phyloP scores from a whole-genome alignment of 2,888 invertebrate genomes.

The Osedax fenrisi region DNA sequence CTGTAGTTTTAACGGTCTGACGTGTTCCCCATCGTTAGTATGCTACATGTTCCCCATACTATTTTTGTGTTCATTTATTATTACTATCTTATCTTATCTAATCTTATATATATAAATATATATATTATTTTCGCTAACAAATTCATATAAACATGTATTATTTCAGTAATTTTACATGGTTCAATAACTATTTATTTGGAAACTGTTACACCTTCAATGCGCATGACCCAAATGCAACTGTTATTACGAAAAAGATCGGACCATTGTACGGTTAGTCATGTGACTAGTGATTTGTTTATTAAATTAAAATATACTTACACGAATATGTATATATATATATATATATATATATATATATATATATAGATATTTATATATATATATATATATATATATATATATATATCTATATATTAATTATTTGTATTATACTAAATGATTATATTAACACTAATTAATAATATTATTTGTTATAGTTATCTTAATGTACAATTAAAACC shows the following conservation, averaged over 20 bases:
- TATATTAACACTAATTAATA: no score
- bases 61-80: not conserved
- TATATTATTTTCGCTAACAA: not conserved
- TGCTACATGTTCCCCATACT: not conserved
- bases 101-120: not conserved
- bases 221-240: conserved; percentile 20
- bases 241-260: conserved; percentile 40
- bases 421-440: no score
- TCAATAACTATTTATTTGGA: conserved; percentile 43
- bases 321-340: no score
- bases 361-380: no score
- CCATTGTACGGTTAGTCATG: conserved; percentile 48
- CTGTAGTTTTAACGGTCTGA: not conserved
- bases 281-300: not conserved
- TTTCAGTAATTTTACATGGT: conserved; percentile 45
- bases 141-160: not conserved
- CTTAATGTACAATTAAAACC: no score
- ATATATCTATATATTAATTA: no score
- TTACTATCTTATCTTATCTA: not conserved
- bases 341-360: no score
- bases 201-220: conserved; percentile 48
- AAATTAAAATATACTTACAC: no score
- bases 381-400: no score
- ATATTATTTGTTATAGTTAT: no score
- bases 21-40: conserved; percentile 3